Evolutionary conservation across 2,888 invertebrate species (phyloP).

Genomic region (Mesoligia furuncula): DNA sequence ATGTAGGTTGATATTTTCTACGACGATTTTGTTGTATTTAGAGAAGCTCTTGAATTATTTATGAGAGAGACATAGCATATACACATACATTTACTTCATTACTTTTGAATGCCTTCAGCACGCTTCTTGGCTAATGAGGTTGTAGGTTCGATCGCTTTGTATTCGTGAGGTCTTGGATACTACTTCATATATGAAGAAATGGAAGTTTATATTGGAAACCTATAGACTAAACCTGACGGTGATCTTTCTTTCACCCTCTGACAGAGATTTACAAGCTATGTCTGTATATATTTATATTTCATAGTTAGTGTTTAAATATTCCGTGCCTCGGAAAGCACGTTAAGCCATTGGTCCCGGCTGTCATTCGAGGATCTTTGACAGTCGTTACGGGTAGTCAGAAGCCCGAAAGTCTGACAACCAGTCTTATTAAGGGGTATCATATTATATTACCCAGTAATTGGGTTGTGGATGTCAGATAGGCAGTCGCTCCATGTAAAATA

Average conservation of each 20-base stretch:
- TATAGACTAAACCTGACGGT: not conserved
- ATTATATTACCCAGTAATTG: too few species aligned
- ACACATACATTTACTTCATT: constrained; percentile 6
- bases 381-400: too few species aligned
- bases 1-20: constrained; percentile 11
- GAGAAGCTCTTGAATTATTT: constrained; percentile 23
- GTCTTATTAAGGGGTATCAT: too few species aligned
- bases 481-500: too few species aligned
- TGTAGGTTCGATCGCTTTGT: constrained; percentile 6
- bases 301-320: too few species aligned
- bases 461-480: too few species aligned
- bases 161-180: not conserved
- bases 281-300: too few species aligned
- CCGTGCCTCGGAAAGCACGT: too few species aligned
- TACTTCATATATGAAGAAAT: not conserved
- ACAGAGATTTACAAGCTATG: not conserved
- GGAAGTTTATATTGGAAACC: not conserved
- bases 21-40: constrained; percentile 7
- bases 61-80: constrained; percentile 18
- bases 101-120: constrained; percentile 20
- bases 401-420: too few species aligned
- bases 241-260: too few species aligned
- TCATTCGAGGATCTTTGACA: too few species aligned
- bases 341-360: too few species aligned
- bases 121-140: constrained; percentile 15